Evolutionary conservation across 2,113 vertebrate genomes (phyloP), one percentile per base, ranked within the genome.

Genomic region (Rattus norvegicus): DNA sequence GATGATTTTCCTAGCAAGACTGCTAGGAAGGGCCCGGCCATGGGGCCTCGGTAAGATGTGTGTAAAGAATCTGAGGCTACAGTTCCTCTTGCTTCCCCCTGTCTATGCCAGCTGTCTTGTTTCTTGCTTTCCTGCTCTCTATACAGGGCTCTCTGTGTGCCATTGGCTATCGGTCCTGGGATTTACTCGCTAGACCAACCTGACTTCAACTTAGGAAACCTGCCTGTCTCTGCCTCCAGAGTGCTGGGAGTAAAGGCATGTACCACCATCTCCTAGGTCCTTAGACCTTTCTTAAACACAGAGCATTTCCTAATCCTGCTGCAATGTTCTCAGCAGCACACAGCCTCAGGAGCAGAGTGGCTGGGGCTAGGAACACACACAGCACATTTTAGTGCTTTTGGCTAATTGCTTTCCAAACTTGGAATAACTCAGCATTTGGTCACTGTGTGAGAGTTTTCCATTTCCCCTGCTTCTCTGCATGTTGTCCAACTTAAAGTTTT

Each of bases 181-280:
- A 63, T 13, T 83, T 20, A 39, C 36, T 83, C 54, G 39, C 2
- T 83, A 61, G 24, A 13, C 11, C n/a, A 84, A 14, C 22, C 22
- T 84, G 80, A 3, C 36, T 16, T 85, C 43, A 24, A 63, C 43
- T 14, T 84, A 26, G 43, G 59, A 85, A 28, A 43, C 43, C 14
- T 0, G 13, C 59, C 43, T 43, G 43, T 3, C 24, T 43, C 59
- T 43, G n/a, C 13, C 59, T 63, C 24, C 12, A 0, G 0, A 59
- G 11, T 61, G 36, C 54, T 61, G 36, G 17, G 59, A 65, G 5
- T 85, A 65, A 65, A 30, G 26, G 59, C 2, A 3, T 36, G 3
- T 7, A 8, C 81, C 39, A 65, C 2, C n/a, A 85, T 0, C 6
- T 24, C 39, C 59, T 43, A 4, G 24, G 28, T 30, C n/a, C 7